A percentile compares a stretch with the other conserved stretches of the same genome.
Evolutionary conservation across 2,797 vertebrate species (phyloP).

Genomic region (Poecilia picta): DNA sequence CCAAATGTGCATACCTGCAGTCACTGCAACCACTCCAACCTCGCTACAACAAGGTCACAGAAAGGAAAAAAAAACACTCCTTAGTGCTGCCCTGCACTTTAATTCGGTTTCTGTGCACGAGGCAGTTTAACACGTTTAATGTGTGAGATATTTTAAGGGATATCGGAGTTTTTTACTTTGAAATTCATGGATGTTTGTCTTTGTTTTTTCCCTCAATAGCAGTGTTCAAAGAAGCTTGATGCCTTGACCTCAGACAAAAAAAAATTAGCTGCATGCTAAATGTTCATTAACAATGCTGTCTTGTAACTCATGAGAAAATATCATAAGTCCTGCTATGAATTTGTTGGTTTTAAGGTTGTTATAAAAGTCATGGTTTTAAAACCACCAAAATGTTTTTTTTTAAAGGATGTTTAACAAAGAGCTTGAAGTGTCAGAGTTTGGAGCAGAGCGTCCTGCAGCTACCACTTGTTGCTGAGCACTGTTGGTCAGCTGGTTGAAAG

Average conservation of each 20-base stretch:
- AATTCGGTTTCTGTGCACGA: background rate
- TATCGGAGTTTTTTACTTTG: background rate
- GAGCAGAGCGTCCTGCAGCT: background rate
- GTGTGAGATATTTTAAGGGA: background rate
- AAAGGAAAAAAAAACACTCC: constrained; percentile 1
- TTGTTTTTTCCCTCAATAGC: background rate
- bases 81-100: background rate
- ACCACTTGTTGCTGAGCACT: background rate
- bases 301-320: background rate
- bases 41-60: background rate
- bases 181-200: background rate
- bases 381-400: background rate
- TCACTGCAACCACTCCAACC: constrained; percentile 1
- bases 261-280: background rate
- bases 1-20: constrained; percentile 8
- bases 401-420: background rate
- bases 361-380: background rate
- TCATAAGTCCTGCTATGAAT: background rate
- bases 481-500: background rate
- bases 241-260: background rate
- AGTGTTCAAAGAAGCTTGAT: background rate
- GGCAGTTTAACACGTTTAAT: constrained; percentile 3
- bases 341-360: background rate
- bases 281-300: background rate
- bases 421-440: background rate